Evolutionary conservation across 1,140 invertebrate genomes (phyloP), one percentile per base, ranked within the genome.

Genomic region (Panagrolaimus sp.): DNA sequence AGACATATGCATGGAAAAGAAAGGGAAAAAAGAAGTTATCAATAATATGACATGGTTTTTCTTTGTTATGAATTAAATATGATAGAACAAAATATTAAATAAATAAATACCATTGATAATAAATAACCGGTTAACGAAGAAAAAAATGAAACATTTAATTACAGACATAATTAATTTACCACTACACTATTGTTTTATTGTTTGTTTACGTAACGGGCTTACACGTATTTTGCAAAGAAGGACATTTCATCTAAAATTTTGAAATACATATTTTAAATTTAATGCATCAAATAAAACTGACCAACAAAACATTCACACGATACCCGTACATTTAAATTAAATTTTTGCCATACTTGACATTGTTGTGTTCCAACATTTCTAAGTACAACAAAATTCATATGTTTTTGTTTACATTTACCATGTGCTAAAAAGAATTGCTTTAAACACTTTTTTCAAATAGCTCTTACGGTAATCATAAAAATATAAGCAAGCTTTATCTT

Each of bases 251-350:
- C 79, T 78, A 62, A 66, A 81, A 67, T 45, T 8, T 62, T 31
- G 20, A 44, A 3, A 1, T 3, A 25, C 7, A 7, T n/a, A 16
- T 42, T 20, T 27, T 23, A 43, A 27, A 43, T 31, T 53, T 67
- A 70, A 16, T 0, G 3, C 13, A 13, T 64, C 27, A 72, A 31
- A 14, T 13, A 71, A 16, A 66, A 66, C 74, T 71, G 53, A 79
- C 76, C 79, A 47, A 82, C 81, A 70, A 82, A 82, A 67, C 80
- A 82, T 77, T 82, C 80, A 62, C 80, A 82, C 4, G 81, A 83
- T 1, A 82, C 80, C 20, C 80, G 66, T 23, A 82, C 80, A 69
- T 83, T 83, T 38, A 82, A 66, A 70, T 82, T 82, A 70, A 82
- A 82, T 62, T 83, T 82, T 63, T 82, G 72, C 80, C 80, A 82